Base-by-base conservation (phyloP, 2,113 vertebrate genomes). In the Erythrolamprus reginae region DNA sequence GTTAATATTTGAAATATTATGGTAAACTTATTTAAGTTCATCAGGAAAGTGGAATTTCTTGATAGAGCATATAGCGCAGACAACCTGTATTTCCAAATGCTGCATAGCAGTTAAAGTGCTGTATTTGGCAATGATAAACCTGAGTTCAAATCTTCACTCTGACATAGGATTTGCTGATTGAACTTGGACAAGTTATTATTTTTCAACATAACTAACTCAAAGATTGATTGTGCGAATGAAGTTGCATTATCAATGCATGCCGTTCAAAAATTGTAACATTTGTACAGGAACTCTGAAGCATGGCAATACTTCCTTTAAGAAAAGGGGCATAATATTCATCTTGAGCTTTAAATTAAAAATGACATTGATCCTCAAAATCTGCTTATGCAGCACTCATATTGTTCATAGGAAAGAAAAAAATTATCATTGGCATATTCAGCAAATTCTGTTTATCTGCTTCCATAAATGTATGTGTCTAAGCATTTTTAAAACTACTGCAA, bases 401-500 rank as follows among this genome's bases (percentile, higher is more conserved):
- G 13, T 53, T 50, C 23, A 82, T 13, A 89, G 42, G 8, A 58
- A 89, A 90, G 15, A 10, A n/a, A 15, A 15, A 15, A 3, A 19
- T 82, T 89, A n/a, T 5, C 4, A 5, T n/a, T 6, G 47, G n/a
- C 42, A 42, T 86, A 51, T 48, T 94, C 61, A 85, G 9, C 26
- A 48, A 17, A 10, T 51, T 70, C 45, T 42, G 48, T 61, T 48
- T 19, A 87, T 87, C 55, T 28, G 10, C 6, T 83, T 89, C 17
- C 17, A 0, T 12, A 2, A 1, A n/a, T 58, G 87, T 21, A 77
- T 38, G 38, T 26, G 47, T 28, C 45, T 88, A 15, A 87, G 9
- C 1, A 65, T 0, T 55, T 42, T 52, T 77, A 5, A 1, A 0
- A 42, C 1, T 26, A 28, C 3, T 12, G 0, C 0, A 8, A 28